phyloP scores from a whole-genome alignment of 2,888 invertebrate genomes.

The Itoplectis maculator region DNA sequence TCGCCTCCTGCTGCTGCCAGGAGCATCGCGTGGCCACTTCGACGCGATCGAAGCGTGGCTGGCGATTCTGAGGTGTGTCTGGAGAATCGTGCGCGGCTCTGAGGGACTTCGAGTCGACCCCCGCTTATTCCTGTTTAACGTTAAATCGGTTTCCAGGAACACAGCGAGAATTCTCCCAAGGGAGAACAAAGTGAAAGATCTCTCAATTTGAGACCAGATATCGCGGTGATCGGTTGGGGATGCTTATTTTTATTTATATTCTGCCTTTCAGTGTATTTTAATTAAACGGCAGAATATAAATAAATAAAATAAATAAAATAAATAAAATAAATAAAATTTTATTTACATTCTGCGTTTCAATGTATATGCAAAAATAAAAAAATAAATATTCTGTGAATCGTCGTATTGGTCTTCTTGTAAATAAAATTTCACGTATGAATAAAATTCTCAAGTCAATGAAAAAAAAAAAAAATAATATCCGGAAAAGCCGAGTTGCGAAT shows the following conservation, averaged over 20 bases:
- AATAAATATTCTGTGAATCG: too few relatives aligned
- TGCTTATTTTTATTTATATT: neutral
- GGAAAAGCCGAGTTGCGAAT: too few relatives aligned
- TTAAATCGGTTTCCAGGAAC: slow-evolving; percentile 36
- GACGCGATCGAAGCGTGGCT: slow-evolving; percentile 10
- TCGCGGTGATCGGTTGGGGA: neutral
- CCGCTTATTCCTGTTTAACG: slow-evolving; percentile 23
- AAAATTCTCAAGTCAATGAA: too few relatives aligned
- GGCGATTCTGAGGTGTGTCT: slow-evolving; percentile 45
- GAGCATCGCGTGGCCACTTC: slow-evolving; percentile 38
- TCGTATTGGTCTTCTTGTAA: too few relatives aligned
- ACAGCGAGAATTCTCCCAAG: neutral
- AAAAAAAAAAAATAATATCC: too few relatives aligned
- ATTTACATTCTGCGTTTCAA: too few relatives aligned
- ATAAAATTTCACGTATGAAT: too few relatives aligned
- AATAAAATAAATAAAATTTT: too few relatives aligned
- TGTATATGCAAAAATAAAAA: too few relatives aligned
- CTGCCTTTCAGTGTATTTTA: neutral
- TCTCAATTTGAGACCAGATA: neutral
- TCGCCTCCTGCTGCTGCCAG: neutral
- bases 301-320: too few relatives aligned
- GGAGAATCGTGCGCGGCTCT: slow-evolving; percentile 10
- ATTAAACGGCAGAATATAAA: too few relatives aligned
- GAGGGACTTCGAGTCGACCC: slow-evolving; percentile 12
- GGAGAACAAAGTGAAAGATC: slow-evolving; percentile 4